Evolutionary conservation across 2,888 invertebrate species (phyloP).

Genomic region (Torymus aiolomorphi): DNA sequence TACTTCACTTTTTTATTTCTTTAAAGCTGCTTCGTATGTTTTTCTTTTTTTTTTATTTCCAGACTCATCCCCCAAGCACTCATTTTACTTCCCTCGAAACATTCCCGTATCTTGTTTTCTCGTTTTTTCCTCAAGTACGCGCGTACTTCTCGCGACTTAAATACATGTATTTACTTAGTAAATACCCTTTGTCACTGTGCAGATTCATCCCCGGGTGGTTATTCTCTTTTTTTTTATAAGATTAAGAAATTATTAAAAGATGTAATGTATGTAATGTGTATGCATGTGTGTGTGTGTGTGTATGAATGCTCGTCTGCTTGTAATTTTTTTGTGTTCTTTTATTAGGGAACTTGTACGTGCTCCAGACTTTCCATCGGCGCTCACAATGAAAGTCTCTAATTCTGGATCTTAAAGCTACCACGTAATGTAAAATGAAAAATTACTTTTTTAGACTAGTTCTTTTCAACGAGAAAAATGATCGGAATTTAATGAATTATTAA

Average conservation of each 20-base stretch:
- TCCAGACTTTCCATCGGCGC: slow-evolving; percentile 58
- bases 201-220: slow-evolving; percentile 54
- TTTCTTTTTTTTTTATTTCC: slow-evolving; percentile 36
- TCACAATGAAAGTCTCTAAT: slow-evolving; percentile 60
- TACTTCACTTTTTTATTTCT: slow-evolving; percentile 23
- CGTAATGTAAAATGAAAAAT: slow-evolving; percentile 57
- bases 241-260: slow-evolving; percentile 56
- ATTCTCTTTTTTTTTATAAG: slow-evolving; percentile 50
- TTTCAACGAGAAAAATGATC: slow-evolving; percentile 56
- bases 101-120: slow-evolving; percentile 27
- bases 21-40: slow-evolving; percentile 21
- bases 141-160: slow-evolving; percentile 48
- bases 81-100: slow-evolving; percentile 43
- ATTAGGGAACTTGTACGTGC: slow-evolving; percentile 60
- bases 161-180: slow-evolving; percentile 51
- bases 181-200: slow-evolving; percentile 56
- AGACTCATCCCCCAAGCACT: slow-evolving; percentile 44
- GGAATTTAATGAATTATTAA: slow-evolving; percentile 40
- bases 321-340: slow-evolving; percentile 55
- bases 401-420: slow-evolving; percentile 60
- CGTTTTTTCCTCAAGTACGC: slow-evolving; percentile 19
- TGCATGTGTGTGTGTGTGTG: slow-evolving; percentile 33
- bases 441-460: slow-evolving; percentile 55
- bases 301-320: slow-evolving; percentile 38
- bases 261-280: slow-evolving; percentile 43